phyloP scores from a whole-genome alignment of 2,888 invertebrate species.

The Metalampra italica region DNA sequence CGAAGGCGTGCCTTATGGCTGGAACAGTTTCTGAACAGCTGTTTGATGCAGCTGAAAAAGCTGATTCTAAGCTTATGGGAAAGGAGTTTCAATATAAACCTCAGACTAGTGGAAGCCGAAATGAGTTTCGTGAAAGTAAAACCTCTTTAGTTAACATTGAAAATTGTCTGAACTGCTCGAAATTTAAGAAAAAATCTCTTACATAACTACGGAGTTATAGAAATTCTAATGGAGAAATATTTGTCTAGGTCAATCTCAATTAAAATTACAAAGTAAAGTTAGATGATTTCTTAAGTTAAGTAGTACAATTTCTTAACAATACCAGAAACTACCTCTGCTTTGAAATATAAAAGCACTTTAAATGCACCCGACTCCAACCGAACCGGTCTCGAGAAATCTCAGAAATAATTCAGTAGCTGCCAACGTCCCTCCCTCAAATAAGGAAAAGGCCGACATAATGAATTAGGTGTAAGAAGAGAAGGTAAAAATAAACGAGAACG shows the following conservation, averaged over 20 bases:
- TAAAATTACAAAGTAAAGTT: no score
- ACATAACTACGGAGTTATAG: no score
- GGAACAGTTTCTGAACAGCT: neutral
- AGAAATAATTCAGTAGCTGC: conserved; percentile 4
- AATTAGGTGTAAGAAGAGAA: conserved; percentile 7
- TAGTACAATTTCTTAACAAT: no score
- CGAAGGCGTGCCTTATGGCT: conserved; percentile 1
- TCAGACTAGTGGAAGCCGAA: neutral
- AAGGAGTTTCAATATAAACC: neutral
- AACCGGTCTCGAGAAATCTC: neutral
- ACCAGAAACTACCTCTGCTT: no score
- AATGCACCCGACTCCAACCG: neutral
- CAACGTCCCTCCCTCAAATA: neutral
- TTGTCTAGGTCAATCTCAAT: no score
- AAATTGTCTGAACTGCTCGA: no score
- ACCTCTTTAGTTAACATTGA: no score
- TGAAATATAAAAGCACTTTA: neutral
- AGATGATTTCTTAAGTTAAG: no score
- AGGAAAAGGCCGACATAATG: conserved; percentile 9
- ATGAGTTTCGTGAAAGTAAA: no score
- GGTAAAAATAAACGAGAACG: conserved; percentile 6
- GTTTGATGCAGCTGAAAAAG: conserved; percentile 1
- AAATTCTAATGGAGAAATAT: no score
- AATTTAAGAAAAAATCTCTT: no score
- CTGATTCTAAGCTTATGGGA: neutral